Conservation (phyloP, 2,888 invertebrate species). For the Tinea semifulvella region DNA sequence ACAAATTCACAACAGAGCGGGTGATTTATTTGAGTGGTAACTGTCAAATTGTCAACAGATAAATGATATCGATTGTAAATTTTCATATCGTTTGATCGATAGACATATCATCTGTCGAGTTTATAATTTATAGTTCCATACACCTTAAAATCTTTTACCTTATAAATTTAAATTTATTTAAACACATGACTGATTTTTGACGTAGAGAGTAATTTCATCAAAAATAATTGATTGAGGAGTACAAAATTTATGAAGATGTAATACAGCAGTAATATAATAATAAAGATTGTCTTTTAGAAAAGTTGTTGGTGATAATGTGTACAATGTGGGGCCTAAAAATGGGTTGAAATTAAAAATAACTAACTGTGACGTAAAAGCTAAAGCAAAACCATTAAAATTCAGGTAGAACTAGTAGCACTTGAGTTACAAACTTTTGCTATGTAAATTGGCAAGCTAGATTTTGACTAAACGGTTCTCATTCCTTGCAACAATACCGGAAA, state of each 20-base stretch:
- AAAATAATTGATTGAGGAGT: too few species aligned
- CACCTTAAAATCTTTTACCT: too few species aligned
- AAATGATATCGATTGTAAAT: constrained; percentile 33
- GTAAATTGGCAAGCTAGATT: constrained; percentile 6
- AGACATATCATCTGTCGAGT: constrained; percentile 10
- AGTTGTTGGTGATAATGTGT: too few species aligned
- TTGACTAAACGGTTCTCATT: constrained; percentile 28
- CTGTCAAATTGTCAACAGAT: constrained; percentile 49
- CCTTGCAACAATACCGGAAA: constrained; percentile 30
- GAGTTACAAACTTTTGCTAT: constrained; percentile 3
- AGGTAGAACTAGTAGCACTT: neutral
- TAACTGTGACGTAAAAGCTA: too few species aligned
- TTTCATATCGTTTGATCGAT: constrained; percentile 31
- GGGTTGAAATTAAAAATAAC: too few species aligned
- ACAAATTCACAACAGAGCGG: constrained; percentile 19
- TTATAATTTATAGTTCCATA: neutral
- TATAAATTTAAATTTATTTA: too few species aligned
- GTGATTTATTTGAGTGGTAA: constrained; percentile 33
- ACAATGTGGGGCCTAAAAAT: too few species aligned
- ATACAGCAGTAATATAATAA: too few species aligned
- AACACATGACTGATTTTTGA: too few species aligned
- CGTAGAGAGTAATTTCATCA: too few species aligned
- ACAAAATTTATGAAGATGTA: too few species aligned
- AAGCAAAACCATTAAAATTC: neutral
- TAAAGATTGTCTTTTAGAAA: too few species aligned